phyloP scores from a whole-genome alignment of 64 coral and sea anemone species.

The Pachyseris speciosa region DNA sequence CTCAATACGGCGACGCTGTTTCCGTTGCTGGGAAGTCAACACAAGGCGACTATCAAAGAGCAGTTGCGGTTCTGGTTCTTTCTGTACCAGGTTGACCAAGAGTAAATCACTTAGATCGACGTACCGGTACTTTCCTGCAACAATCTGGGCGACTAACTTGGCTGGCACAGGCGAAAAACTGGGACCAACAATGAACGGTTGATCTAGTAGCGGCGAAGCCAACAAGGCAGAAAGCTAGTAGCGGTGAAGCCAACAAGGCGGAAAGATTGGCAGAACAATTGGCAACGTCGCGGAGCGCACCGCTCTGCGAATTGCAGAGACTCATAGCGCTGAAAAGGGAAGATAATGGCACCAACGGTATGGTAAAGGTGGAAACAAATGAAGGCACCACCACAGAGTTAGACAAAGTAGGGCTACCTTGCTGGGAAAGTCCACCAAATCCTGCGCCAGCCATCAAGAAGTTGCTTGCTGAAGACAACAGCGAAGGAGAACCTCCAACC shows the following conservation, averaged over 20 bases:
- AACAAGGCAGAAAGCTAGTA: neutral
- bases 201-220: neutral
- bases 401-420: neutral
- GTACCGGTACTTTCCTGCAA: neutral
- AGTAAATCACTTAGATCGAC: neutral
- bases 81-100: neutral
- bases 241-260: neutral
- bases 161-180: slow-evolving; percentile 25
- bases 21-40: neutral
- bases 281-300: neutral
- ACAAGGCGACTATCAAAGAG: neutral
- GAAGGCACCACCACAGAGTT: neutral
- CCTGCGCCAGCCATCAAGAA: neutral
- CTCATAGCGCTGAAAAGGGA: neutral
- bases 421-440: neutral
- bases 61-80: neutral
- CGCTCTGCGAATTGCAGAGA: neutral
- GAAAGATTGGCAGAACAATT: neutral
- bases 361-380: neutral
- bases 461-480: neutral
- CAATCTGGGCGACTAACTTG: neutral
- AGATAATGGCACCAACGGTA: neutral
- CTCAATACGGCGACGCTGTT: neutral
- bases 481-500: neutral
- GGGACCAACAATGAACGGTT: slow-evolving; percentile 9